Evolutionary conservation across 2,888 invertebrate species (phyloP), one percentile per base, ranked within the genome.

Genomic region (Anoncus sp.): DNA sequence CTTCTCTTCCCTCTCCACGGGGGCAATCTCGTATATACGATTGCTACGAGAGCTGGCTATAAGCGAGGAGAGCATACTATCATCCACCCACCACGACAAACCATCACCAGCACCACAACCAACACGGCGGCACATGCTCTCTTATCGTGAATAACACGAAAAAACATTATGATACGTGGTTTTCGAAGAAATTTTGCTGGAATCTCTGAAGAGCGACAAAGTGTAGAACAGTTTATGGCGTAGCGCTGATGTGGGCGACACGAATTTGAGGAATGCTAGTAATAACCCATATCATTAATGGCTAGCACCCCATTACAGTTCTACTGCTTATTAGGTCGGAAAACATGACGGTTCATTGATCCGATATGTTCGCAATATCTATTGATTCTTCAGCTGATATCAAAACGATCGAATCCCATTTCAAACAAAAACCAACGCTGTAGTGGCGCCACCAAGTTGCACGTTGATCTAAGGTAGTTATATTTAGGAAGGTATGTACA

Each of bases 21-120:
- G 38, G 47, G 59, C 66, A 72, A 72, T 71, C 76, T 72, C 71
- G 63, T 45, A 49, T 45, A 49, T 69, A 69, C 77, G 73, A 77
- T 77, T 70, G 77, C 69, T 40, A 65, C 77, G 69, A 73, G 59
- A 69, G 67, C 45, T 43, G 53, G 51, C 16, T 40, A 40, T 60
- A 71, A 70, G 70, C 75, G 75, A 45, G 38, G 78, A 55, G 57
- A 47, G 38, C 18, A 59, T 14, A 47, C 59, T 47, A 35, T 57
- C 69, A 22, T 69, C 45, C 57, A 57, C 22, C 57, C 59, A 31
- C 59, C 69, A 16, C 69, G 57, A 59, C 45, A 35, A 22, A 59
- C 59, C 53, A 69, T 31, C 66, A 51, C 49, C n/a, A n/a, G n/a
- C n/a, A n/a, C n/a, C n/a, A n/a, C n/a, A n/a, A 14, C 40, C 49